Evolutionary conservation across 2,888 invertebrate species (phyloP).

Genomic region (Neria commutata): DNA sequence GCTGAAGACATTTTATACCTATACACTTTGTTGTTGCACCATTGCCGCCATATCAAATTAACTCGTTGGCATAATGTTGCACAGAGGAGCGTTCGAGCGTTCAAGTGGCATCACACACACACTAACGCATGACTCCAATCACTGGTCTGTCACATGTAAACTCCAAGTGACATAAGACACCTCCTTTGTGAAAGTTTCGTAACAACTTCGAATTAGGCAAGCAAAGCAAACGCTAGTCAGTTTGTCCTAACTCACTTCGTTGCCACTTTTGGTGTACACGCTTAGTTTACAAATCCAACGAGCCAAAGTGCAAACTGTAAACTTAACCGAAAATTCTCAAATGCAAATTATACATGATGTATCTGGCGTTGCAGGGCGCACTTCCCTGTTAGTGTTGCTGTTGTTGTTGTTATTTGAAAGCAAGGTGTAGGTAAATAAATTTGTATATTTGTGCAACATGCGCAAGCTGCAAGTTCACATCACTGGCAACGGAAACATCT

Average conservation of each 20-base stretch:
- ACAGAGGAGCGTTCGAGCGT: conserved; percentile 35
- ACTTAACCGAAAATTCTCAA: conserved; percentile 23
- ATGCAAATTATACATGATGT: conserved; percentile 29
- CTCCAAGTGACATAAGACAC: conserved; percentile 11
- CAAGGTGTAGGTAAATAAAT: background rate
- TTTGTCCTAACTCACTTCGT: background rate
- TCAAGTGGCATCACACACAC: conserved; percentile 17
- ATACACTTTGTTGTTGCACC: background rate
- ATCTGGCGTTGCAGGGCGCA: conserved; percentile 23
- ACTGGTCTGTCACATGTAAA: background rate
- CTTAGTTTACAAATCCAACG: background rate
- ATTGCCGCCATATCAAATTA: conserved; percentile 38
- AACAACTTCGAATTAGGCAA: conserved; percentile 9
- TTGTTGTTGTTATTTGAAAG: conserved; percentile 8
- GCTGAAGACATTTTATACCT: no score
- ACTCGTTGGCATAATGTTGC: conserved; percentile 44
- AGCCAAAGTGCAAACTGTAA: conserved; percentile 19
- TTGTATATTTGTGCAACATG: background rate
- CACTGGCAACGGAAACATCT: conserved; percentile 15
- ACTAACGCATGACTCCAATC: conserved; percentile 19
- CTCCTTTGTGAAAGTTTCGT: background rate
- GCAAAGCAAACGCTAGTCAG: background rate
- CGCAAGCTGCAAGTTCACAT: conserved; percentile 4
- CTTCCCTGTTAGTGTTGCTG: conserved; percentile 11
- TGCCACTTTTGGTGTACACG: conserved; percentile 1